Conservation (phyloP, 2,888 invertebrate species). For the Yponomeuta cagnagella region DNA sequence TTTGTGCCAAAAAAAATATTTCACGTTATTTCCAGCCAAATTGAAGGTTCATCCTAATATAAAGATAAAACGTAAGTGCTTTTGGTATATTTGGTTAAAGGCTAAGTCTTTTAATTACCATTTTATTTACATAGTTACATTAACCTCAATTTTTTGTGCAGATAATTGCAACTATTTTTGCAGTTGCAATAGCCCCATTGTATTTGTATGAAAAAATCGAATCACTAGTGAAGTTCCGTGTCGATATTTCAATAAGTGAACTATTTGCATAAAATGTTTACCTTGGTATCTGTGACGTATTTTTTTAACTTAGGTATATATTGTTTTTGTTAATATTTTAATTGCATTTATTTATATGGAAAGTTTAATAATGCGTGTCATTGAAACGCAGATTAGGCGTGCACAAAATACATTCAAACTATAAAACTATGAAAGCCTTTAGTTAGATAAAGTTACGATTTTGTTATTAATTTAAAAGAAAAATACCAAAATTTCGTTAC, state of each 20-base stretch:
- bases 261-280: constrained; percentile 1
- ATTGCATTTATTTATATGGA: not conserved
- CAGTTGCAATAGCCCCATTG: constrained; percentile 1
- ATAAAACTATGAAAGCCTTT: not conserved
- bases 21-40: not conserved
- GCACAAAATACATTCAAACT: constrained; percentile 1
- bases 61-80: constrained; percentile 6
- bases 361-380: not conserved
- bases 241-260: not conserved
- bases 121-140: not conserved
- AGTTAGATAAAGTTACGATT: not conserved
- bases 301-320: not conserved
- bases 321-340: constrained; percentile 1
- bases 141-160: not conserved
- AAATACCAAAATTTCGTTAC: not conserved
- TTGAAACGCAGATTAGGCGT: not conserved
- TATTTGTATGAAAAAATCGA: not conserved
- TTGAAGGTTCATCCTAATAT: constrained; percentile 2
- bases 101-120: not conserved
- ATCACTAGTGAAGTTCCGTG: constrained; percentile 1
- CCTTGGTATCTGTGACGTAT: not conserved
- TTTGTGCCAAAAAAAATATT: not conserved
- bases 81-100: not conserved
- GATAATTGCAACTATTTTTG: constrained; percentile 1
- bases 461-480: not conserved